phyloP scores from a whole-genome alignment of 2,113 vertebrate species.

The Psephotus haematonotus region DNA sequence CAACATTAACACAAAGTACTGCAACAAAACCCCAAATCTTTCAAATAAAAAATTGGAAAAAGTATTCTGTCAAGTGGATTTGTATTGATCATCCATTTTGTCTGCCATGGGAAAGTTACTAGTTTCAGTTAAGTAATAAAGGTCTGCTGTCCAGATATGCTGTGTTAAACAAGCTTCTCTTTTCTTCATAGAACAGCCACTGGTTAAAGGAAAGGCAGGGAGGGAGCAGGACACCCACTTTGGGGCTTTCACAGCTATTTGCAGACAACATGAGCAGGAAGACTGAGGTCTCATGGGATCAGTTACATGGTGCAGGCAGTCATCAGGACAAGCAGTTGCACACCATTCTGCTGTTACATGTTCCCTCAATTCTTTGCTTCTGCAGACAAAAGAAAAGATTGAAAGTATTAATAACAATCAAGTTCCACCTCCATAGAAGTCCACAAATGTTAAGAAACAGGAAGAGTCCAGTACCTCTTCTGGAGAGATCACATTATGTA shows the following conservation, averaged over 20 bases:
- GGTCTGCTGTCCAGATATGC: background rate
- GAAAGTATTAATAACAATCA: background rate
- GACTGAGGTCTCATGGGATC: background rate
- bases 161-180: background rate
- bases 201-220: background rate
- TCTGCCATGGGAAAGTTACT: background rate
- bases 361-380: background rate
- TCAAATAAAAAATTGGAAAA: background rate
- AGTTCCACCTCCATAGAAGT: background rate
- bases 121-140: background rate
- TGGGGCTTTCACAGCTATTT: background rate
- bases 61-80: background rate
- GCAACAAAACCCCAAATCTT: background rate
- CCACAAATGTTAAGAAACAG: background rate
- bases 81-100: background rate
- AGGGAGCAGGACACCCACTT: background rate
- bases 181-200: background rate
- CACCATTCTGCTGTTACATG: background rate
- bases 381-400: background rate
- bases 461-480: background rate
- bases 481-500: background rate
- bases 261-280: background rate
- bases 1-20: background rate
- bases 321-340: background rate
- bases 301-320: background rate